A percentile compares a stretch with the other conserved stretches of the same genome.
Evolutionary conservation across 2,113 vertebrate species (phyloP).

Genomic region (Apodemus sylvaticus): DNA sequence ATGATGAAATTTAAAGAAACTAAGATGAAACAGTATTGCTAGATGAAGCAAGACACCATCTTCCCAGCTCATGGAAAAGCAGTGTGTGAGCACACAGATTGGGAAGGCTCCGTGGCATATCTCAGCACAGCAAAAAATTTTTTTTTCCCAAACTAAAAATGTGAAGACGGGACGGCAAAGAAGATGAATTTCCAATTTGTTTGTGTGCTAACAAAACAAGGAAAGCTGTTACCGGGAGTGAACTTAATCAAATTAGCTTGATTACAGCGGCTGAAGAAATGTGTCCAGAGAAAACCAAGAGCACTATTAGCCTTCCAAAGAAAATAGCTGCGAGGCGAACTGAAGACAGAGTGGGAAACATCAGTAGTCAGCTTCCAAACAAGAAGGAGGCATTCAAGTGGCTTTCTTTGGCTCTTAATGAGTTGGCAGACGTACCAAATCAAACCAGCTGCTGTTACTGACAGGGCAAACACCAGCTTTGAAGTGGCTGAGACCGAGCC

Average conservation of each 20-base stretch:
- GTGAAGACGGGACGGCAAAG: neutral
- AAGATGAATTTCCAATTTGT: neutral
- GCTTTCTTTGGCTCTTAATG: neutral
- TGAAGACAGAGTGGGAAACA: neutral
- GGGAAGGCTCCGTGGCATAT: neutral
- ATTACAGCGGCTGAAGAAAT: neutral
- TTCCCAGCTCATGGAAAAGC: neutral
- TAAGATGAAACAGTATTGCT: neutral
- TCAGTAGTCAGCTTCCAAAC: neutral
- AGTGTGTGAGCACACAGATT: neutral
- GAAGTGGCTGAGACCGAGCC: neutral
- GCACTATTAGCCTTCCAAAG: neutral
- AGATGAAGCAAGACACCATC: neutral
- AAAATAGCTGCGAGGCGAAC: neutral
- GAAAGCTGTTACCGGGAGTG: neutral
- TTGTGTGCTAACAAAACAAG: neutral
- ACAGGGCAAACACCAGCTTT: neutral
- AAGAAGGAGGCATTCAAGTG: neutral
- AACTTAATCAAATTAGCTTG: conserved; percentile 11
- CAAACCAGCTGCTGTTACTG: neutral
- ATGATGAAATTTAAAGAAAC: neutral
- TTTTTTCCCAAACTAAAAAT: neutral
- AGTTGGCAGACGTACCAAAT: neutral
- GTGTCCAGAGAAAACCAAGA: conserved; percentile 34
- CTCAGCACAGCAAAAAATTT: neutral